Evolutionary conservation across 2,113 vertebrate species (phyloP), one percentile per base, ranked within the genome.

Genomic region (Rhadina sibilatrix): DNA sequence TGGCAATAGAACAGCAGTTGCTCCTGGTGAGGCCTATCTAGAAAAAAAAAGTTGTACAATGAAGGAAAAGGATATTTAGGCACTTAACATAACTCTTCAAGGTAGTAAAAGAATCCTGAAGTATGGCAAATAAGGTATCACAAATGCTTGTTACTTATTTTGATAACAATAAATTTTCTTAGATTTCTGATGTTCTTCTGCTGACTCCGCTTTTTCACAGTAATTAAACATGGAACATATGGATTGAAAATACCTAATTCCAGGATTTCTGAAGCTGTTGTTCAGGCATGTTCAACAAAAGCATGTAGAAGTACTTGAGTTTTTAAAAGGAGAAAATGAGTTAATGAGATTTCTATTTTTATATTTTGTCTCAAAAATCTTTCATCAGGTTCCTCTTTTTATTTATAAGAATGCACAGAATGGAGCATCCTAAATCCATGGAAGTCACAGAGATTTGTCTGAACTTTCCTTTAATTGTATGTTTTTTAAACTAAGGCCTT

Each of bases 1-100:
- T 96, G 93, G 95, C 86, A 47, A 25, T 86, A 90, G 69, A 96
- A 74, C 42, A 50, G 24, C 53, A 35, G 30, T 83, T 92, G 54
- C 64, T 72, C 8, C 46, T 75, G 3, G 11, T 44, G 8, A 54
- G 50, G 20, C 37, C 15, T 38, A 0, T 57, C 30, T 17, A 53
- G 35, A 56, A 76, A 37, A 76, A 76, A 76, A 79, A 24, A 24
- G 21, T 92, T 90, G 37, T 84, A 31, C 25, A 87, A 9, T 70
- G 31, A 71, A 75, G 87, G 25, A 33, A 40, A 49, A 56, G 4
- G 4, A 4, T 75, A 44, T 54, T 59, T 57, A 71, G 23, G 24
- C 18, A 54, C 56, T 69, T 78, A 63, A 27, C 2, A 0, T 40
- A 53, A 40, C 23, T 65, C 25, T 89, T 30, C 52, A 93, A 92